These are phyloP conservation scores for Australoheros scitulus DNA, from an alignment of 2,113 vertebrate genomes.

Conservation along the genomic window DNA sequence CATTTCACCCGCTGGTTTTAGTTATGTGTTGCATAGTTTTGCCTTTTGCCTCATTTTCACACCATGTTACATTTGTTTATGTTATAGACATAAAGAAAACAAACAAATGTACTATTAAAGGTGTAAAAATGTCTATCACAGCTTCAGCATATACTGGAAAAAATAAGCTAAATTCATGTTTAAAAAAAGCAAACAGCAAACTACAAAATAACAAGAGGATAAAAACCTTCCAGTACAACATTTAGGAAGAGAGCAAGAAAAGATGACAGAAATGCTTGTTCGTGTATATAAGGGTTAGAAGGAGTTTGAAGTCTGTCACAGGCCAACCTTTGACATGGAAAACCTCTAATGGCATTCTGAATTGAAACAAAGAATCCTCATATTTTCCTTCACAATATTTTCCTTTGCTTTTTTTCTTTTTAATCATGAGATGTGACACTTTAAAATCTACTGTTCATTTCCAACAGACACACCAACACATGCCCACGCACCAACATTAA, in stretches of 20 bases:
- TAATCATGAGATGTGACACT: slow-evolving; percentile 29
- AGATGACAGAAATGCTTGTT: neutral
- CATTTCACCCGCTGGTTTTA: too few species aligned
- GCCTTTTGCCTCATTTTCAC: too few species aligned
- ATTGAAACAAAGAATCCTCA: neutral
- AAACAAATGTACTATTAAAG: neutral
- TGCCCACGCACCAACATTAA: slow-evolving; percentile 2
- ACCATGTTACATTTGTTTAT: too few species aligned
- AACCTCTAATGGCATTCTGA: slow-evolving; percentile 8
- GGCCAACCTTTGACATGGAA: neutral
- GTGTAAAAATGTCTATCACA: too few species aligned
- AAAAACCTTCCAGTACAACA: too few species aligned
- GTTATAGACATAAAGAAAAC: neutral
- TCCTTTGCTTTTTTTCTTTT: slow-evolving; percentile 23
- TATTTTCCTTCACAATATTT: neutral
- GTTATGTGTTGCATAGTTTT: too few species aligned
- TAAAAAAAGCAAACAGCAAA: too few species aligned
- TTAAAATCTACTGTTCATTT: slow-evolving; percentile 35
- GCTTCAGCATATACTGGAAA: too few species aligned
- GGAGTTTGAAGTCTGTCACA: slow-evolving; percentile 27
- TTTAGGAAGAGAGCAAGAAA: too few species aligned
- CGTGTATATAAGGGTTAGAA: slow-evolving; percentile 3
- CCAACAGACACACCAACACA: neutral
- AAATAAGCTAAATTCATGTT: too few species aligned
- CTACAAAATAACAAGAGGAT: too few species aligned